These are phyloP conservation scores for Labia minor DNA, from an alignment of 2,888 invertebrate species.

Conservation along the genomic window DNA sequence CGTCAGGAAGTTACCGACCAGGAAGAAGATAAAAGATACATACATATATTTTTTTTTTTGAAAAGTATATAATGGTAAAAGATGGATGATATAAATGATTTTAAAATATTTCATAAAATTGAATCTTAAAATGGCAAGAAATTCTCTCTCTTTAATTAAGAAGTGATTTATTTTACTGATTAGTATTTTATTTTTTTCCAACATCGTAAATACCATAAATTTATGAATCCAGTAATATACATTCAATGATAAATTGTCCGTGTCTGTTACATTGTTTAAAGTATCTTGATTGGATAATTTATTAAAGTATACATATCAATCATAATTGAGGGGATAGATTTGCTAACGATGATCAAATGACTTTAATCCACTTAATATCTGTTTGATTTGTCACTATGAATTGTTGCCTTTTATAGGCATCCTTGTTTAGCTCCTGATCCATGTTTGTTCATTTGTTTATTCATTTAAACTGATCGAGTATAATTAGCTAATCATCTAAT, in stretches of 20 bases:
- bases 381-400: background rate
- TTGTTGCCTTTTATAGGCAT: background rate
- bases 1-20: too few relatives aligned
- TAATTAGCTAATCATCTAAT: background rate
- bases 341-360: background rate
- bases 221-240: too few relatives aligned
- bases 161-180: too few relatives aligned
- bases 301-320: slow-evolving; percentile 6
- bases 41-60: too few relatives aligned
- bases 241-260: background rate
- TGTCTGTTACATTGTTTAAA: background rate
- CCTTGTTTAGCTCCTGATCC: background rate
- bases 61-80: too few relatives aligned
- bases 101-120: too few relatives aligned
- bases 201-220: too few relatives aligned
- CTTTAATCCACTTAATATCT: slow-evolving; percentile 1
- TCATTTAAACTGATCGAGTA: background rate
- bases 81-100: too few relatives aligned
- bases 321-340: background rate
- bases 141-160: too few relatives aligned
- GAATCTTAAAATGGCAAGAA: too few relatives aligned
- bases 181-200: too few relatives aligned
- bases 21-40: too few relatives aligned
- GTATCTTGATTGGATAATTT: background rate
- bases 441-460: background rate